Percentiles rank a stretch among this genome's conserved stretches.
Conservation (phyloP, 1,140 invertebrate genomes). For the Globodera rostochiensis region DNA sequence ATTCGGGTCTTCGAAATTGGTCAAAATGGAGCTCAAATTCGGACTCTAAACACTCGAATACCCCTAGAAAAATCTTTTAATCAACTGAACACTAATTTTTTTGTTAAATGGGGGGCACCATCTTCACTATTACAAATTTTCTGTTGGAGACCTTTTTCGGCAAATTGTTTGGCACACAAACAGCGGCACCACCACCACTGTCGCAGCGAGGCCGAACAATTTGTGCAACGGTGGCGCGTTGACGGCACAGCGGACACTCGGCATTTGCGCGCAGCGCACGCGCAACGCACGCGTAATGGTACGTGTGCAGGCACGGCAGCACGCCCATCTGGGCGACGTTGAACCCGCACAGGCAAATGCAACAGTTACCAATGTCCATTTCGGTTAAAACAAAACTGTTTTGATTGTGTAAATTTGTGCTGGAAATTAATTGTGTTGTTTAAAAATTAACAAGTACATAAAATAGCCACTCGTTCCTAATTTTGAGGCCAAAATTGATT, state of each 20-base stretch:
- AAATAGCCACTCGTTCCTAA: too few species aligned
- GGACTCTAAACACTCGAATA: too few species aligned
- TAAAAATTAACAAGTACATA: too few species aligned
- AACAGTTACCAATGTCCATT: constrained; percentile 8
- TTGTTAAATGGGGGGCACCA: too few species aligned
- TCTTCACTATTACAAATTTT: too few species aligned
- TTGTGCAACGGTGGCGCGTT: background rate
- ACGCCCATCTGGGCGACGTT: background rate
- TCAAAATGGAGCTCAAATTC: too few species aligned
- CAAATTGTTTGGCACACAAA: background rate
- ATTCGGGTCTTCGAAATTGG: too few species aligned
- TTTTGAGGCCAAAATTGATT: too few species aligned
- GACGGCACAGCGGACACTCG: background rate
- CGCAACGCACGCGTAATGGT: background rate
- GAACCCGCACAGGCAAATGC: constrained; percentile 7
- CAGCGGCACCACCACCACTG: background rate
- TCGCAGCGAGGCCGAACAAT: background rate
- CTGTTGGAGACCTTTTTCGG: background rate
- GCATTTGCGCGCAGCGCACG: background rate
- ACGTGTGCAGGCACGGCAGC: constrained; percentile 15
- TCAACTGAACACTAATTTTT: too few species aligned
- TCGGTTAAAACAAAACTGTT: background rate
- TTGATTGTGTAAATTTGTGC: too few species aligned
- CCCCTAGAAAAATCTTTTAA: too few species aligned
- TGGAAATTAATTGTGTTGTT: too few species aligned